Conservation (phyloP, 2,797 vertebrate genomes). For the Fratercula arctica region DNA sequence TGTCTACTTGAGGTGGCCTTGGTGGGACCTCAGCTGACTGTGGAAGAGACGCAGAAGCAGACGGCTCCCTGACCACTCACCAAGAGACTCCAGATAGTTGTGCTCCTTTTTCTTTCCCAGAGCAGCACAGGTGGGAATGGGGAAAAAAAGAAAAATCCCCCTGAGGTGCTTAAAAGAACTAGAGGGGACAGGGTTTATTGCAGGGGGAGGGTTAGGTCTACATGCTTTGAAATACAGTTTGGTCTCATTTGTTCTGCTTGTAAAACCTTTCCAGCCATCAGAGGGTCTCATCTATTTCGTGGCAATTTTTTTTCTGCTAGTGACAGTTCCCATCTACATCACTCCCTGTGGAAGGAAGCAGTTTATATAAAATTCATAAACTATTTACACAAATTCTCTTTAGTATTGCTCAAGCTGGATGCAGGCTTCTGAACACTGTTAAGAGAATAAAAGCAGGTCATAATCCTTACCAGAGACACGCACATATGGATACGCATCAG, state of each 20-base stretch:
- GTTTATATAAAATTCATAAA: constrained; percentile 45
- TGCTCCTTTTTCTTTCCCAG: neutral
- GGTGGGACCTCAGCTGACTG: neutral
- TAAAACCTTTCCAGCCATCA: neutral
- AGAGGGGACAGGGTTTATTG: neutral
- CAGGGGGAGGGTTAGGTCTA: neutral
- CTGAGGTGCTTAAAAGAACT: neutral
- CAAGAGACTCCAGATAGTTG: neutral
- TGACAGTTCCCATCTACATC: neutral
- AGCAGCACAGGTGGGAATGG: neutral
- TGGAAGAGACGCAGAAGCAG: neutral
- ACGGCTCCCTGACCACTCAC: rapidly evolving
- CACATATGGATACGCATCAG: neutral
- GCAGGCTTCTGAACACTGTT: neutral
- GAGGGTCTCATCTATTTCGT: neutral
- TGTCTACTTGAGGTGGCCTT: neutral
- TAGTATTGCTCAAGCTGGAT: neutral
- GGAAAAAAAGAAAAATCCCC: neutral
- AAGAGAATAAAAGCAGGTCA: neutral
- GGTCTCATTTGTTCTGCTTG: neutral
- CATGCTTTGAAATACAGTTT: neutral
- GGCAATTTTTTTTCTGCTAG: neutral
- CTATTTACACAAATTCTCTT: neutral
- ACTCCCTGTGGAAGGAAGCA: neutral
- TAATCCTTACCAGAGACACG: neutral